Base-by-base conservation (phyloP, 2,113 vertebrate genomes). In the Anseranas semipalmata region DNA sequence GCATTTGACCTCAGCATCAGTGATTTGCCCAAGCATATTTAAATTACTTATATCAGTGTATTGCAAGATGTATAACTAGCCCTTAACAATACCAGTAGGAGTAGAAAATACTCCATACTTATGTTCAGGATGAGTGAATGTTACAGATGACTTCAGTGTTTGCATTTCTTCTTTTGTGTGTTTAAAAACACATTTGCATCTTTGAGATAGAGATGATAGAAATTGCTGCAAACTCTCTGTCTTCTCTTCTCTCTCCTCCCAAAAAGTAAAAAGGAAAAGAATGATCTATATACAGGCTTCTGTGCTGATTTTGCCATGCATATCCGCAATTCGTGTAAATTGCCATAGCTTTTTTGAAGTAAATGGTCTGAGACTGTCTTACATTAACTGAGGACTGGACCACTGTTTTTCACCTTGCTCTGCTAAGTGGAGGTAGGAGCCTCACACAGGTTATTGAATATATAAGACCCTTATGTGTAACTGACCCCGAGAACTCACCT, bases 351-450 rank as follows among this genome's bases (percentile, higher is more conserved):
- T 90, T 90, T 93, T 89, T 92, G 94, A 90, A 70, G 88, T 92
- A 95, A 94, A 92, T 90, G 88, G 25, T 87, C 79, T 94, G 95
- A 95, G 86, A 90, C 94, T 89, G 90, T 73, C 87, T 95, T 92
- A 89, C 88, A 81, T 92, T 92, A 92, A n/a, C 79, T 65, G 50
- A 58, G 58, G 30, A 75, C 66, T 62, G 73, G 86, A 78, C 85
- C 62, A 76, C 60, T 53, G 92, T 89, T 94, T 96, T 95, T 94
- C 86, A 93, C 73, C 1, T 2, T 82, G 43, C 35, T 90, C 60
- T 73, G 60, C 79, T 81, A 65, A 78, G 55, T 41, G 22, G 81
- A 93, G 60, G 79, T 43, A 60, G 59, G 35, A 72, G 33, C 46
- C 56, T 14, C 18, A 84, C 55, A 28, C 27, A 93, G 55, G 92